A percentile compares a stretch with the other conserved stretches of the same genome.
phyloP scores from a whole-genome alignment of 1,140 invertebrate genomes.

The Mamestra configurata region DNA sequence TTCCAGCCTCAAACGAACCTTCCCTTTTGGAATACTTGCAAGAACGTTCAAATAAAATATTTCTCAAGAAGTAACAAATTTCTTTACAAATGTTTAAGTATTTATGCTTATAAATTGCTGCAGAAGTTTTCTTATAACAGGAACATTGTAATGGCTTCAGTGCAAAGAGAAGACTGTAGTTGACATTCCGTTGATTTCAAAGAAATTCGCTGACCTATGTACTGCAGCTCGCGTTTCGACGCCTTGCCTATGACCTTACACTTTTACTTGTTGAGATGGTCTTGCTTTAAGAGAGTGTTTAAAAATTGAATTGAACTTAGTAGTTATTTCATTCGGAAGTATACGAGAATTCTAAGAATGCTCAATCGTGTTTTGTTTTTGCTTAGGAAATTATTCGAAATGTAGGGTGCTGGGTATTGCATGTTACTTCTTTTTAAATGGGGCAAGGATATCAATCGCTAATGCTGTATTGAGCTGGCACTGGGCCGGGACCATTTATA shows the following conservation, averaged over 20 bases:
- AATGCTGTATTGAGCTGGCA: too few relatives aligned
- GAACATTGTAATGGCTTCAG: constrained; percentile 11
- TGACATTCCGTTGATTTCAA: constrained; percentile 23
- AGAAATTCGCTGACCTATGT: constrained; percentile 7
- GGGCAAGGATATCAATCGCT: too few relatives aligned
- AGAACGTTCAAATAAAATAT: constrained; percentile 6
- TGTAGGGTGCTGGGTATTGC: too few relatives aligned
- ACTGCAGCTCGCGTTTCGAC: background rate
- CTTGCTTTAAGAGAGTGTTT: background rate
- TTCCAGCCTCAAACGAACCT: too few relatives aligned
- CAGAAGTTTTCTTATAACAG: background rate
- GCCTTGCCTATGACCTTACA: background rate
- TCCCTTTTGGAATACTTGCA: constrained; percentile 1
- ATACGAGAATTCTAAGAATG: too few relatives aligned
- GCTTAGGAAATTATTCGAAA: too few relatives aligned
- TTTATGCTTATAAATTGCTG: constrained; percentile 12
- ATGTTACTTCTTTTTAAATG: too few relatives aligned
- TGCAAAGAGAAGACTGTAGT: background rate
- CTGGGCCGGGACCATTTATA: too few relatives aligned
- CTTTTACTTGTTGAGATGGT: background rate
- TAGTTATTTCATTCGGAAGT: too few relatives aligned
- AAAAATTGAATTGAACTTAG: too few relatives aligned
- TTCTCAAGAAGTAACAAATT: background rate
- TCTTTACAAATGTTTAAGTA: background rate
- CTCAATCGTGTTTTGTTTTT: too few relatives aligned